Percentiles rank a stretch among this genome's conserved stretches.
Conservation (phyloP, 2,797 vertebrate species). For the Parotocinclus haroldoi region DNA sequence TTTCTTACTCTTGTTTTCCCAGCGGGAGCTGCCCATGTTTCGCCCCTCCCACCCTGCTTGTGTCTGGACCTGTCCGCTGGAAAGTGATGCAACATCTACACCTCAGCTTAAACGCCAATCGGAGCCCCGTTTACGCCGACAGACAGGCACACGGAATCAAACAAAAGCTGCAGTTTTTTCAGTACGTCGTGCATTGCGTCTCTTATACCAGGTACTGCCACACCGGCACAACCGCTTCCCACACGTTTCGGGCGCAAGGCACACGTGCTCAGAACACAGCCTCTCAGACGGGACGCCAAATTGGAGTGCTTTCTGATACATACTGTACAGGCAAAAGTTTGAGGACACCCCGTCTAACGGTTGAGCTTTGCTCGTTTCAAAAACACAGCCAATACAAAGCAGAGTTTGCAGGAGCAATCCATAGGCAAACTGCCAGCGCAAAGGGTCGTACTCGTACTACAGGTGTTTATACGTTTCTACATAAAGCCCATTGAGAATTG, state of each 20-base stretch:
- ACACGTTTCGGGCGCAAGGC: background rate
- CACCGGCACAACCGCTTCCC: background rate
- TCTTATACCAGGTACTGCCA: background rate
- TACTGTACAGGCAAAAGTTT: too few relatives aligned
- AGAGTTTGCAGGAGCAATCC: too few relatives aligned
- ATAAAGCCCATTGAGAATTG: too few relatives aligned
- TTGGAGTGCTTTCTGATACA: background rate
- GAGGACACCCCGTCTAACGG: too few relatives aligned
- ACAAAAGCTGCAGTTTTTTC: too few relatives aligned
- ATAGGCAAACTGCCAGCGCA: too few relatives aligned
- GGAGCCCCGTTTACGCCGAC: slow-evolving; percentile 27
- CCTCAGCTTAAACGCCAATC: slow-evolving; percentile 29
- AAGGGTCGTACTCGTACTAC: too few relatives aligned
- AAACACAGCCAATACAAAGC: too few relatives aligned
- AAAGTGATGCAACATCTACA: slow-evolving; percentile 60
- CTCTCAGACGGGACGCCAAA: background rate
- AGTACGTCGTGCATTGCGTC: too few relatives aligned
- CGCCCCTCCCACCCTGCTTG: slow-evolving; percentile 63
- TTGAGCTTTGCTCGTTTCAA: too few relatives aligned
- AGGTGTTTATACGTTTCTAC: too few relatives aligned
- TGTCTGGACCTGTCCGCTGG: slow-evolving; percentile 64
- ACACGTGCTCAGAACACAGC: slow-evolving; percentile 11
- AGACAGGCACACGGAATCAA: slow-evolving; percentile 14
- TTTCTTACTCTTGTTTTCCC: slow-evolving; percentile 2
- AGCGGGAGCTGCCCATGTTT: background rate